Percentiles rank a stretch among this genome's conserved stretches.
Evolutionary conservation across 1,140 invertebrate genomes (phyloP).

Genomic region (Prorops nasuta): DNA sequence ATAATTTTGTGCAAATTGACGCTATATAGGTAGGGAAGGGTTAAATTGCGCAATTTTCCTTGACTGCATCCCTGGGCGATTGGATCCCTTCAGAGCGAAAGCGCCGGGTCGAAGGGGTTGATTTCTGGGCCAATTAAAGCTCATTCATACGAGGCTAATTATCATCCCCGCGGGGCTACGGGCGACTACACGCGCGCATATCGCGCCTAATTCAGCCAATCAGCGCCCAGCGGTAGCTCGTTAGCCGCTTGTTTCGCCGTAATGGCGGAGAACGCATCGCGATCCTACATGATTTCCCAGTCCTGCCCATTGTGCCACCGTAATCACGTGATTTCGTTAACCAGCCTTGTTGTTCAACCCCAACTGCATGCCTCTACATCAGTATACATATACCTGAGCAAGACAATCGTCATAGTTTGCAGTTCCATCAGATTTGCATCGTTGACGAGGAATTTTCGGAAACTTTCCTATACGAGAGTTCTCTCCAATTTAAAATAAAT

Average conservation of each 20-base stretch:
- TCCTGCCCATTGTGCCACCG: neutral
- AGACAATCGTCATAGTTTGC: too few relatives aligned
- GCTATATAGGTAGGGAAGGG: too few relatives aligned
- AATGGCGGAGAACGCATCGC: constrained; percentile 28
- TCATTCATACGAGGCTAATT: constrained; percentile 51
- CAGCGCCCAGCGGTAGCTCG: constrained; percentile 37
- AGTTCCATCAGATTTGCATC: too few relatives aligned
- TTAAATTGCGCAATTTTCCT: too few relatives aligned
- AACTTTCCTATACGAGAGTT: too few relatives aligned
- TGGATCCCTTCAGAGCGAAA: too few relatives aligned
- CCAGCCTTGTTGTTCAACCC: neutral
- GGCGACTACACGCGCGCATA: constrained; percentile 24
- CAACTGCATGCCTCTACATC: too few relatives aligned
- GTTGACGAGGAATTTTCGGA: too few relatives aligned
- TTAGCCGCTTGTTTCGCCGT: constrained; percentile 46
- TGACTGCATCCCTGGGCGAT: too few relatives aligned
- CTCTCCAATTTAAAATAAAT: too few relatives aligned
- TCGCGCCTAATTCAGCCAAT: constrained; percentile 43
- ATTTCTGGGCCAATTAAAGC: constrained; percentile 43
- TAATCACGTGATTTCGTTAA: constrained; percentile 29
- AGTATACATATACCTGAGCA: too few relatives aligned
- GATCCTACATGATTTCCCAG: constrained; percentile 29
- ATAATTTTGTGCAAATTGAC: too few relatives aligned
- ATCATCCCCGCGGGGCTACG: constrained; percentile 39
- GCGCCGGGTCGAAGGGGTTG: constrained; percentile 33